Percentiles rank a stretch among this genome's conserved stretches.
Conservation (phyloP, 2,113 vertebrate species). For the Canis aureus region DNA sequence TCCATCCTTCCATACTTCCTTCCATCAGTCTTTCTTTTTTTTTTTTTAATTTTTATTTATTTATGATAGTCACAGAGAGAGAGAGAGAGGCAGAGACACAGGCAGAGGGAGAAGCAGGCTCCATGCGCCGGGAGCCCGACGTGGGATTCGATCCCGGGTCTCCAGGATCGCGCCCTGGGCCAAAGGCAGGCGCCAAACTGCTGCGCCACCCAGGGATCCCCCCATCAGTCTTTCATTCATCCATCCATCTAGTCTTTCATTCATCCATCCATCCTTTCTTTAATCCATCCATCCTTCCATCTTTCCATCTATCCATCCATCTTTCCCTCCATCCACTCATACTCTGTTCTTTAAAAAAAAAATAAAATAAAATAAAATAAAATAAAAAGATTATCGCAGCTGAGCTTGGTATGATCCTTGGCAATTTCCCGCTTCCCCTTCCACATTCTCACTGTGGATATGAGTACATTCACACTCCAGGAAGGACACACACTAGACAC, state of each 20-base stretch:
- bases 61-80: no score
- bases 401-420: neutral
- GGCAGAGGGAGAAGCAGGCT: no score
- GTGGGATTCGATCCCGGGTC: no score
- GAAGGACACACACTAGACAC: neutral
- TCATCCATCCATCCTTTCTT: neutral
- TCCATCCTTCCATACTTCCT: rapidly evolving
- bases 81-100: no score
- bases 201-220: no score
- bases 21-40: no score
- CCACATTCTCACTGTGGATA: neutral
- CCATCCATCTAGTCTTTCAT: neutral
- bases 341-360: neutral
- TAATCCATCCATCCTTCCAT: neutral
- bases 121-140: no score
- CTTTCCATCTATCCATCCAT: neutral
- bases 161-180: no score
- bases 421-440: neutral
- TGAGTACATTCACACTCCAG: neutral
- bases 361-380: no score
- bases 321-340: neutral
- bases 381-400: neutral
- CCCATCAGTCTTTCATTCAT: no score
- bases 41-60: no score
- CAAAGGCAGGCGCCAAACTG: no score